These are phyloP conservation scores for Melopsittacus undulatus DNA, from an alignment of 2,797 vertebrate genomes.

Conservation along the genomic window DNA sequence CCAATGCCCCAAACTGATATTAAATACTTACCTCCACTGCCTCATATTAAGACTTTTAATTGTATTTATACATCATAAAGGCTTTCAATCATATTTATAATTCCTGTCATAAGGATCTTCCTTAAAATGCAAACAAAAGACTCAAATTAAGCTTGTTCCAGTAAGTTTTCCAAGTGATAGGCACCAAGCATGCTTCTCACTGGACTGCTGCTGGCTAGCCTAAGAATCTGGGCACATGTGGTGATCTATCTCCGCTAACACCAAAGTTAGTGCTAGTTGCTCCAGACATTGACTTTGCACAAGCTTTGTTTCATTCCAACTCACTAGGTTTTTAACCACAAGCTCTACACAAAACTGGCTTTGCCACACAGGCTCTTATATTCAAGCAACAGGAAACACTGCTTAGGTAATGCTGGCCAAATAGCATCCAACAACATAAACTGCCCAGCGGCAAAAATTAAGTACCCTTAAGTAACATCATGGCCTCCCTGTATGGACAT, in stretches of 20 bases:
- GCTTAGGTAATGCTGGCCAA: neutral
- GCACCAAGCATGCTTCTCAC: neutral
- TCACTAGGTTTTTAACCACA: neutral
- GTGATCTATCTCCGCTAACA: neutral
- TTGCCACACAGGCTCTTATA: neutral
- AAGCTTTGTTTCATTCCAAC: neutral
- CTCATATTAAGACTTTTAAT: neutral
- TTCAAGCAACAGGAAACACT: neutral
- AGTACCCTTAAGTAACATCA: neutral
- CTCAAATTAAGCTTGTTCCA: neutral
- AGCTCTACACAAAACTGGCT: neutral
- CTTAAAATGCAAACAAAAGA: neutral
- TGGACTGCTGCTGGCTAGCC: neutral
- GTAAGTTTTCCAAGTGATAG: neutral
- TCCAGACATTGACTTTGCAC: neutral
- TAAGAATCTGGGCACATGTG: accelerated
- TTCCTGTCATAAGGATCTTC: neutral
- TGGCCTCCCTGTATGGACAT: neutral
- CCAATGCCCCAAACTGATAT: neutral
- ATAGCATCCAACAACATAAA: neutral
- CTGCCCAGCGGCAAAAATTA: neutral
- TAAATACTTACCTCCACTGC: neutral
- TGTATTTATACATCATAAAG: neutral
- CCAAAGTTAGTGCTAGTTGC: neutral
- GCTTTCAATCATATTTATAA: neutral